phyloP scores from a whole-genome alignment of 2,113 vertebrate genomes.

The Festucalex cinctus region DNA sequence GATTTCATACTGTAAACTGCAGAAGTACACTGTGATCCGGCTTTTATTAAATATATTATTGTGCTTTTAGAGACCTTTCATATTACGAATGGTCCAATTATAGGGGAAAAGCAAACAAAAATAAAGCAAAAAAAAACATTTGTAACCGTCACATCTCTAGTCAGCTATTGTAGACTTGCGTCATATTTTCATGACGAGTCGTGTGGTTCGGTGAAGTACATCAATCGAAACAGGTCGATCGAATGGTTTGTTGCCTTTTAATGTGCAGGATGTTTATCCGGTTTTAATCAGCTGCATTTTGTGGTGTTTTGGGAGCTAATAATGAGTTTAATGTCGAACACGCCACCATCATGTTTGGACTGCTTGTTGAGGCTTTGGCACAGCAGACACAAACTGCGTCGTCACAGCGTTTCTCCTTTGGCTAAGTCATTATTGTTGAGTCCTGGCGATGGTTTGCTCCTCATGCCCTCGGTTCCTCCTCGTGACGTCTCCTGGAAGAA shows the following conservation, averaged over 20 bases:
- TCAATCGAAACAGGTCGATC: no score
- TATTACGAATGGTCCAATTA: no score
- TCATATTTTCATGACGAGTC: no score
- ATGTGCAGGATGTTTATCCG: background rate
- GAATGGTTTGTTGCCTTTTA: no score
- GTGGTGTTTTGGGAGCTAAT: background rate
- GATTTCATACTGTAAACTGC: slow-evolving; percentile 35
- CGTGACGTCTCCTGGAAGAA: slow-evolving; percentile 19
- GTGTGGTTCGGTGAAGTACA: no score
- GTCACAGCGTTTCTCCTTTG: slow-evolving; percentile 35
- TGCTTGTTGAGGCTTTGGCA: slow-evolving; percentile 25
- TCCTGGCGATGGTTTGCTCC: slow-evolving; percentile 38
- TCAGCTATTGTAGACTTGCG: no score
- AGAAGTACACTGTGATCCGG: slow-evolving; percentile 17
- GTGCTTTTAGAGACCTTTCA: slow-evolving; percentile 30
- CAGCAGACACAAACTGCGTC: slow-evolving; percentile 1
- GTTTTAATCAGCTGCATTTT: background rate
- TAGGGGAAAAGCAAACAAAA: no score
- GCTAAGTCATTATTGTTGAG: slow-evolving; percentile 39
- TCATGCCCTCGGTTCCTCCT: slow-evolving; percentile 33
- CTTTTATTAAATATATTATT: slow-evolving; percentile 8
- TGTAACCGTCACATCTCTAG: no score
- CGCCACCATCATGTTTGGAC: background rate
- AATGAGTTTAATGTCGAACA: slow-evolving; percentile 2
- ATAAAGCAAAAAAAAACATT: no score